phyloP scores from a whole-genome alignment of 2,113 vertebrate species.

The Clarias batrachus region DNA sequence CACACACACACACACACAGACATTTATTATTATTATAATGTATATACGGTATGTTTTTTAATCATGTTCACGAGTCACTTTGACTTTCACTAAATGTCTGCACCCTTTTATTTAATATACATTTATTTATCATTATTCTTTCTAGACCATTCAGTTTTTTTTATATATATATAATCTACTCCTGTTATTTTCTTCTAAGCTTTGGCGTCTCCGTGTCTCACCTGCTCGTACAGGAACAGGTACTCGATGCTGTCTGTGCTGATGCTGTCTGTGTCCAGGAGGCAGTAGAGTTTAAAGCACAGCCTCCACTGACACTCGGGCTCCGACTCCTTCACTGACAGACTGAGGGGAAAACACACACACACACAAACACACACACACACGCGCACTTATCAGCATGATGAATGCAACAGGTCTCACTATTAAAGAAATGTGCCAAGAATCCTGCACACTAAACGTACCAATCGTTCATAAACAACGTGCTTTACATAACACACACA shows the following conservation, averaged over 20 bases:
- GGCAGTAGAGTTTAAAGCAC: constrained; percentile 90
- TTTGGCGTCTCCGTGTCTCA: constrained; percentile 49
- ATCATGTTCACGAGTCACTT: too few species aligned
- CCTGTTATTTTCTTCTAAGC: too few species aligned
- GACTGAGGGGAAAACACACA: constrained; percentile 58
- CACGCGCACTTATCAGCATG: background rate
- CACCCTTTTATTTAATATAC: too few species aligned
- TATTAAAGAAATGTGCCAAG: background rate
- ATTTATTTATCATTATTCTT: too few species aligned
- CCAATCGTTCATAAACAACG: background rate
- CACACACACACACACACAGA: constrained; percentile 29
- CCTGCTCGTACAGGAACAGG: constrained; percentile 91
- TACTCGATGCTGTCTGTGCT: constrained; percentile 86
- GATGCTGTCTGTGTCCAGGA: constrained; percentile 83
- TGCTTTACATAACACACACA: background rate
- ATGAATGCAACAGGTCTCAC: background rate
- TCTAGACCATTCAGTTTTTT: too few species aligned
- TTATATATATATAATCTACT: too few species aligned
- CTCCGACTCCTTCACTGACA: constrained; percentile 73
- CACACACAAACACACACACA: background rate
- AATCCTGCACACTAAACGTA: background rate
- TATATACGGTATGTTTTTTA: too few species aligned
- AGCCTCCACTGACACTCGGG: constrained; percentile 77
- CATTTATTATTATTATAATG: too few species aligned
- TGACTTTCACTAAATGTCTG: too few species aligned